Evolutionary conservation across 2,797 vertebrate species (phyloP), one percentile per base, ranked within the genome.

Genomic region (Ctenochaetus hawaiiensis): DNA sequence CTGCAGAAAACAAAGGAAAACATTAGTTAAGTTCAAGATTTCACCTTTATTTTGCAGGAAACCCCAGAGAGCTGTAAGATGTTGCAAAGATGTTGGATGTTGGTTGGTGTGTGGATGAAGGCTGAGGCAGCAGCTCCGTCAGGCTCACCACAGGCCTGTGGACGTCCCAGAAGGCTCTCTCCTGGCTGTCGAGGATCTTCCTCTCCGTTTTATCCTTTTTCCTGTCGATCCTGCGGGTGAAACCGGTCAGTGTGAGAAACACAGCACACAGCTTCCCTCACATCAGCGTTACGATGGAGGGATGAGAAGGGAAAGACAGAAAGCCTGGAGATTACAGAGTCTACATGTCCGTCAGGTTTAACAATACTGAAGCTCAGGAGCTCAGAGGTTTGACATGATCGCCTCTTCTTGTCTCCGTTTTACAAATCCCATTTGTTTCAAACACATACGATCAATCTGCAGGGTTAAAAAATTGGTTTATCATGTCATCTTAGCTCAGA

Each of bases 201-300:
- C 98, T 96, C 94, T 99, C 98, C 0, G 96, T 99, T 94, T 99
- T 99, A 91, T 99, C 98, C 84, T 98, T 99, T 93, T 99, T 99
- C 67, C 97, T 96, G 93, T 99, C 98, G 30, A 99, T 98, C 93
- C 98, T 99, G 93, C 75, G 93, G 88, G 90, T 56, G 67, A 91
- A 68, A 89, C 68, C 22, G 85, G 70, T 61, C 47, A 14, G 63
- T 14, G 69, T 83, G 67, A 84, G 77, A 79, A 59, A 80, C 0
- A 51, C 30, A 30, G 62, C 39, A 9, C n/a, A 7, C 20, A 37
- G 70, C 58, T 63, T 63, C 34, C 20, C 37, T 34, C 9, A 30
- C 43, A 17, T 65, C n/a, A 14, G 65, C 37, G 52, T 67, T 12
- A 37, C 58, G 51, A 23, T 47, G 22, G 57, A 60, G 22, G 62